phyloP scores from a whole-genome alignment of 64 coral and sea anemone species.

The Montipora efflorescens region DNA sequence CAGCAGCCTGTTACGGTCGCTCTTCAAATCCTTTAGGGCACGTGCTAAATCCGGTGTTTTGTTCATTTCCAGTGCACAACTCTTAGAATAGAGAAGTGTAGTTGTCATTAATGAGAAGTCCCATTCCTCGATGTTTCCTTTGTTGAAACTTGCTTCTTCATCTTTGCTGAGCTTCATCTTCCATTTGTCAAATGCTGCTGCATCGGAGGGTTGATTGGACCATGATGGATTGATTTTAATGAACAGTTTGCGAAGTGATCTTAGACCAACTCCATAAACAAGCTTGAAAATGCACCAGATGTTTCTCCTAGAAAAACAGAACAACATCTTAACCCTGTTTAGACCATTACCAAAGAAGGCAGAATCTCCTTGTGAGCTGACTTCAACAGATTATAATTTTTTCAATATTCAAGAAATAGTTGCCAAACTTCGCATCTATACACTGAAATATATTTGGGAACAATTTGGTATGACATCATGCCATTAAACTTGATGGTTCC shows the following conservation, averaged over 20 bases:
- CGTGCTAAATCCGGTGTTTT: slow-evolving; percentile 45
- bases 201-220: slow-evolving; percentile 78
- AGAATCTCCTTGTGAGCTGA: no score
- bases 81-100: slow-evolving; percentile 61
- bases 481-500: no score
- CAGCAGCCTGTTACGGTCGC: slow-evolving; percentile 58
- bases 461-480: no score
- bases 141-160: slow-evolving; percentile 25
- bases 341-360: no score
- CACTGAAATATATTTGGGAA: no score
- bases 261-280: slow-evolving; percentile 68
- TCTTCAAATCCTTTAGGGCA: slow-evolving; percentile 59
- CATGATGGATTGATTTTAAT: slow-evolving; percentile 71
- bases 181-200: slow-evolving; percentile 38
- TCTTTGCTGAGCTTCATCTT: slow-evolving; percentile 54
- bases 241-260: slow-evolving; percentile 54
- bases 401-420: no score
- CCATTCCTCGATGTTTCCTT: slow-evolving; percentile 75
- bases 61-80: slow-evolving; percentile 57
- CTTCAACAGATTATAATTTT: background rate
- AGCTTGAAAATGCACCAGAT: slow-evolving; percentile 67
- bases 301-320: slow-evolving; percentile 57
- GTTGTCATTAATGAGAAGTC: slow-evolving; percentile 87
- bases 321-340: background rate
- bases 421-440: no score